phyloP scores from a whole-genome alignment of 2,113 vertebrate species.

The Astur gentilis region DNA sequence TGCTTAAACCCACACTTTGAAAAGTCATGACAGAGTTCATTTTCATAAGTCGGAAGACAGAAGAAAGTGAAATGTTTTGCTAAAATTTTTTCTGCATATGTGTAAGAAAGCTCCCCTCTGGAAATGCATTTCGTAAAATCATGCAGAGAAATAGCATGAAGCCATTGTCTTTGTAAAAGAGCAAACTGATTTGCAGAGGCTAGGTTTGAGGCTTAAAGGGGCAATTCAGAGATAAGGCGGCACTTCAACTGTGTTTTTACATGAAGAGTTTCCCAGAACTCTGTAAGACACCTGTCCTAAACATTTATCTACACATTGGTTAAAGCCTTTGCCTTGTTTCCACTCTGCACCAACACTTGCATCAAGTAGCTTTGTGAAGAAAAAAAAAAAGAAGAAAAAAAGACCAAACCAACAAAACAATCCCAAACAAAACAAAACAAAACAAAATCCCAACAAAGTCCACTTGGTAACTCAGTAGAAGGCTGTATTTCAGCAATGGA shows the following conservation, averaged over 20 bases:
- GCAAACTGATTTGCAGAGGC: not conserved
- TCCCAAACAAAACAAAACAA: not conserved
- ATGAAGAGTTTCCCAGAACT: not conserved
- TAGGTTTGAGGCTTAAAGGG: not conserved
- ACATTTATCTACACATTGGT: not conserved
- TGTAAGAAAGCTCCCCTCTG: not conserved
- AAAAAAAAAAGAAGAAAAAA: not conserved
- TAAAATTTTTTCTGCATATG: not conserved
- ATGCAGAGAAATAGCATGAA: not conserved
- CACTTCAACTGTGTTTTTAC: not conserved
- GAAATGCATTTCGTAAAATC: conserved; percentile 1
- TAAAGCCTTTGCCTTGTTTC: not conserved
- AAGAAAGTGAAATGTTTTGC: conserved; percentile 6
- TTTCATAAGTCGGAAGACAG: not conserved
- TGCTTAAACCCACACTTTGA: conserved; percentile 11
- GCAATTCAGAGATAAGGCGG: not conserved
- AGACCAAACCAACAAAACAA: no score
- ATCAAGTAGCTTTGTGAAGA: not conserved
- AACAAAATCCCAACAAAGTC: not conserved
- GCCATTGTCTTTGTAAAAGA: not conserved
- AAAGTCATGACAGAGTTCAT: not conserved
- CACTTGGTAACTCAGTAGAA: not conserved
- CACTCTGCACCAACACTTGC: not conserved
- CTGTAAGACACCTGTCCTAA: not conserved
- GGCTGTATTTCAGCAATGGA: not conserved